Evolutionary conservation across 2,113 vertebrate genomes (phyloP).

Genomic region (Astur gentilis): DNA sequence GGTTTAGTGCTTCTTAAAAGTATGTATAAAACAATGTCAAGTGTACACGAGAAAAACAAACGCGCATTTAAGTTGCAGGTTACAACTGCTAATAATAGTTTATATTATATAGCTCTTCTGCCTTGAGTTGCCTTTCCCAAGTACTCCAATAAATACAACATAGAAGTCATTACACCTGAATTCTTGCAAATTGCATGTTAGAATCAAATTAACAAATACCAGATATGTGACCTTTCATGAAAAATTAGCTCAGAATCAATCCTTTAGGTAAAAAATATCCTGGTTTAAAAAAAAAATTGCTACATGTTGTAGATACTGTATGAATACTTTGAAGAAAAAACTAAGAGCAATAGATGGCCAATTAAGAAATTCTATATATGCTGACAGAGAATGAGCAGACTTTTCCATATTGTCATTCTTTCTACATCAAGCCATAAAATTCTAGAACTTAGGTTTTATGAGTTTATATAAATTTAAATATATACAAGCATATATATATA

Average conservation of each 20-base stretch:
- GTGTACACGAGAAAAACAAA: not conserved
- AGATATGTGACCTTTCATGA: not conserved
- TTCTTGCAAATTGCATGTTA: not conserved
- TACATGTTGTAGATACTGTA: not conserved
- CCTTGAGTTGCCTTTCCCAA: not conserved
- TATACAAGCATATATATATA: not conserved
- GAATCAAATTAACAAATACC: not conserved
- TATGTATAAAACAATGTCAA: not conserved
- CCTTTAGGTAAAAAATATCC: not conserved
- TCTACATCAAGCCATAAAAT: not conserved
- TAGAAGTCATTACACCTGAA: not conserved
- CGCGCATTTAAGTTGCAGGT: accelerated
- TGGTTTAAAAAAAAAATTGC: not conserved
- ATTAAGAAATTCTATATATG: not conserved
- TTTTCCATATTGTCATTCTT: not conserved
- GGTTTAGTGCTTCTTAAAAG: not conserved
- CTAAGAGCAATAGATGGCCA: not conserved
- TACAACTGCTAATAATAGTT: not conserved
- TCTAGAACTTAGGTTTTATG: not conserved
- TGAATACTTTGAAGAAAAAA: not conserved
- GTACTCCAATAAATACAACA: not conserved
- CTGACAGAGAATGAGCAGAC: not conserved
- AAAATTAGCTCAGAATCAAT: not conserved
- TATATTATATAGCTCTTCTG: not conserved
- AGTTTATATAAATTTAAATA: not conserved